Evolutionary conservation across 2,113 vertebrate species (phyloP), one percentile per base, ranked within the genome.

Genomic region (Sinosuthora webbiana): DNA sequence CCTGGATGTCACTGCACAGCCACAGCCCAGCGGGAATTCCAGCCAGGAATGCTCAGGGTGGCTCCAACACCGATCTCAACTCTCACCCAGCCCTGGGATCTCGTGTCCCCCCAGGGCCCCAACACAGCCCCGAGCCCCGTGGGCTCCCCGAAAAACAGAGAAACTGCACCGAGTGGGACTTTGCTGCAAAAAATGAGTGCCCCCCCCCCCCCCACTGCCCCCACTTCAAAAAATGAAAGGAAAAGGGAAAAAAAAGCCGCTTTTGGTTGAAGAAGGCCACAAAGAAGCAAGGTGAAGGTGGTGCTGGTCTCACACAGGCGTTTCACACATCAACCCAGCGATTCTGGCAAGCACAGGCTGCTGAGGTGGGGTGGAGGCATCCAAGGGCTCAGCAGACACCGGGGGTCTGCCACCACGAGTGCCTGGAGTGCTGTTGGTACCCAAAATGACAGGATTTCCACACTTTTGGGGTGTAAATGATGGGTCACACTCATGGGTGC

Each of bases 401-500:
- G 1, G 41, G 75, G 28, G 2, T 13, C 20, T 18, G 18, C 23
- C 55, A 60, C 50, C 86, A 15, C 1, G 9, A 4, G 49, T 23
- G 64, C 71, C 81, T 3, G 39, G 33, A 45, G 74, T 15, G 42
- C n/a, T 30, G 47, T 1, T n/a, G 16, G 42, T 5, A 35, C 53
- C 79, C 45, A 24, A 12, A 37, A 9, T 0, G 9, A 13, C 7
- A 13, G 13, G 13, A 18, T 44, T 11, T 17, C 27, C 56, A 27
- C 24, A 0, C 8, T 28, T 11, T 24, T 12, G 45, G 0, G n/a
- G 41, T 49, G 24, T 2, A 2, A 6, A 0, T 0, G n/a, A 37
- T 2, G 9, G 37, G 50, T 6, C 2, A 11, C 44, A 0, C 64
- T 47, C 59, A 20, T 64, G 4, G 64, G 35, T 4, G 69, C 65